Conservation (phyloP, 2,888 invertebrate genomes). For the Parnassius mnemosyne region DNA sequence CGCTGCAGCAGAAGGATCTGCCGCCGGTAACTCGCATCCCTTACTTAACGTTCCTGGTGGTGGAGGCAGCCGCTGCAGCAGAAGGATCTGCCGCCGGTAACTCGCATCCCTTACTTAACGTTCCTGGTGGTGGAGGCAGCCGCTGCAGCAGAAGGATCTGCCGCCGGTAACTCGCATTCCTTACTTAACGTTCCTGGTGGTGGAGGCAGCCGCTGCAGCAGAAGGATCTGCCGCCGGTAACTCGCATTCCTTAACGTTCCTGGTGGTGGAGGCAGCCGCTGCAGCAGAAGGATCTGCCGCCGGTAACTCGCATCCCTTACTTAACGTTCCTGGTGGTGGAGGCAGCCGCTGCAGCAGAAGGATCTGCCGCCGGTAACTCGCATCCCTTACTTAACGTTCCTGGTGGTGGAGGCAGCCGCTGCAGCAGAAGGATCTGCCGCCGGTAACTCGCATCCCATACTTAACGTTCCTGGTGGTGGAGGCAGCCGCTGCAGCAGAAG, state of each 20-base stretch:
- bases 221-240: conserved; percentile 29
- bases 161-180: conserved; percentile 22
- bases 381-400: conserved; percentile 35
- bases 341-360: conserved; percentile 28
- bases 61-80: conserved; percentile 38
- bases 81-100: conserved; percentile 29
- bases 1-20: conserved; percentile 27
- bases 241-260: conserved; percentile 44
- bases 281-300: conserved; percentile 27
- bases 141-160: conserved; percentile 27
- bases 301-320: conserved; percentile 13
- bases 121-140: conserved; percentile 55
- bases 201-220: conserved; percentile 38
- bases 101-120: conserved; percentile 34
- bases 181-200: conserved; percentile 53
- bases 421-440: conserved; percentile 27
- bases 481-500: conserved; percentile 28
- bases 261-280: conserved; percentile 47
- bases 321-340: conserved; percentile 53
- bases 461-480: conserved; percentile 67
- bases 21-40: conserved; percentile 26
- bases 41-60: conserved; percentile 68
- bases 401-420: conserved; percentile 48
- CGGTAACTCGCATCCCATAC: conserved; percentile 25
- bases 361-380: conserved; percentile 28